phyloP scores from a whole-genome alignment of 2,888 invertebrate species.

The Lithophane semibrunnea region DNA sequence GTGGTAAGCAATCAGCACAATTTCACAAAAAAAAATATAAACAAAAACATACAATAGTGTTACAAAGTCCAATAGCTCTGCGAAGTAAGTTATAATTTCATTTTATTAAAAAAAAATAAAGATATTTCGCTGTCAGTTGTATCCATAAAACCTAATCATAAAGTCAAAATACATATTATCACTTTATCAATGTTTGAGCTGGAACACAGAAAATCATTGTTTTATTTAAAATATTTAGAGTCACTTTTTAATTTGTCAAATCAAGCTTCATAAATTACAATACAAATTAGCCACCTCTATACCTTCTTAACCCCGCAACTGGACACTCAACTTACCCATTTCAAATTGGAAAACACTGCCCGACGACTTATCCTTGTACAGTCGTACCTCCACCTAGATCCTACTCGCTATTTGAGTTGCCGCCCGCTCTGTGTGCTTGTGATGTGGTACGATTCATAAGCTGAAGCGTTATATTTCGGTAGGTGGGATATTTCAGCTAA shows the following conservation, averaged over 20 bases:
- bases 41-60: background rate
- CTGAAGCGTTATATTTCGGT: background rate
- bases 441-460: constrained; percentile 52
- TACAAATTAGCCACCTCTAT: constrained; percentile 61
- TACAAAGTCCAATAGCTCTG: background rate
- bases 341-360: constrained; percentile 84
- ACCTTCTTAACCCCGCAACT: constrained; percentile 50
- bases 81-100: background rate
- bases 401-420: constrained; percentile 84
- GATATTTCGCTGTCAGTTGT: background rate
- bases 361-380: constrained; percentile 83
- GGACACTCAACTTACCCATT: constrained; percentile 81
- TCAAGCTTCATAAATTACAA: background rate
- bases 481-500: background rate
- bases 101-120: background rate
- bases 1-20: background rate
- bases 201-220: background rate
- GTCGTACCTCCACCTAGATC: constrained; percentile 77
- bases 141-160: background rate
- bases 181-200: background rate
- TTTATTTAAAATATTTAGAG: background rate
- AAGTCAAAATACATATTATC: background rate
- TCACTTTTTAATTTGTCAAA: background rate
- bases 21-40: too few relatives aligned
- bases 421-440: constrained; percentile 72